Conservation (phyloP, 2,797 vertebrate genomes). For the Sarcophilus harrisii region DNA sequence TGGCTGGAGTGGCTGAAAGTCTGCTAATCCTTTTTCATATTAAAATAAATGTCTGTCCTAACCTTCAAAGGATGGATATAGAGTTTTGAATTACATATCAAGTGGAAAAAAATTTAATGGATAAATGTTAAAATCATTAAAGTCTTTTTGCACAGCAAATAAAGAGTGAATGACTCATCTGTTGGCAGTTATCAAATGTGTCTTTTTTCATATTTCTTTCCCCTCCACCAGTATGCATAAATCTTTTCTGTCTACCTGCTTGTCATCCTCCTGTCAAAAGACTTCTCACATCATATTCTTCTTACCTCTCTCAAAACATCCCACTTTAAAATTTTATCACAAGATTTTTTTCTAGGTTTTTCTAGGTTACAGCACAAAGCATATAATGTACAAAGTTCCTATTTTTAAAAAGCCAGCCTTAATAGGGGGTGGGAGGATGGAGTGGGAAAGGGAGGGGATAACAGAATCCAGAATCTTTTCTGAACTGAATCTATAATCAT, state of each 20-base stretch:
- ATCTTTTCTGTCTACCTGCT: slow-evolving; percentile 78
- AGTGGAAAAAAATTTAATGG: slow-evolving; percentile 79
- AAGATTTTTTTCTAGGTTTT: slow-evolving; percentile 70
- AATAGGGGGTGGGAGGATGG: slow-evolving; percentile 56
- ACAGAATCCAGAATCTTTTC: slow-evolving; percentile 61
- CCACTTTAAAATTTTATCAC: slow-evolving; percentile 85
- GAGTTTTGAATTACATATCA: slow-evolving; percentile 82
- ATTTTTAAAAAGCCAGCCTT: slow-evolving; percentile 68
- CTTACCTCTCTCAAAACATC: slow-evolving; percentile 80
- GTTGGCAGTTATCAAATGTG: slow-evolving; percentile 75
- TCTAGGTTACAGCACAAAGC: slow-evolving; percentile 72
- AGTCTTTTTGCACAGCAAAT: slow-evolving; percentile 80
- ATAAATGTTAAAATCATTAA: slow-evolving; percentile 84
- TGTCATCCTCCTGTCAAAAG: slow-evolving; percentile 84
- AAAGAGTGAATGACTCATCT: slow-evolving; percentile 81
- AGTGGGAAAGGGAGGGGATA: slow-evolving; percentile 63
- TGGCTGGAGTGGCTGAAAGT: slow-evolving; percentile 51
- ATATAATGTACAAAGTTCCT: slow-evolving; percentile 75
- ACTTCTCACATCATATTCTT: slow-evolving; percentile 78
- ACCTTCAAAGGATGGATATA: slow-evolving; percentile 67
- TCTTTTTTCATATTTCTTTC: slow-evolving; percentile 73
- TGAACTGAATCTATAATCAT: slow-evolving; percentile 68
- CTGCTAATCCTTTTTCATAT: slow-evolving; percentile 72
- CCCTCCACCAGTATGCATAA: slow-evolving; percentile 75
- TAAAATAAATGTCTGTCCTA: slow-evolving; percentile 76